Conservation (phyloP, 1,140 invertebrate genomes). For the Platorchestia sp. region DNA sequence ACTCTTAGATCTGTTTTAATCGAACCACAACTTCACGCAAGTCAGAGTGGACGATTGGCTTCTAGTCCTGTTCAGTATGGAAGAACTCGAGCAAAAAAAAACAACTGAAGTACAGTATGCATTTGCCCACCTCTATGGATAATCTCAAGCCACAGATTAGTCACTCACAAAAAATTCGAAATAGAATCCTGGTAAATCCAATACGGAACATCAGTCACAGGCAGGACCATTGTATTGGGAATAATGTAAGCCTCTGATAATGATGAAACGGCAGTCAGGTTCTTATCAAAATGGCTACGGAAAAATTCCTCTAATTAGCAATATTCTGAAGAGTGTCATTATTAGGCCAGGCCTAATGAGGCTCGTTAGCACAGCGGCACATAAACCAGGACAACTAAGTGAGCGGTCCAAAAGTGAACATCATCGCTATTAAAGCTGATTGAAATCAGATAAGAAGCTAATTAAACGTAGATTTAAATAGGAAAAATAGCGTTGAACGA, state of each 20-base stretch:
- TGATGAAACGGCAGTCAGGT: background rate
- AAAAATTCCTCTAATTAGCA: constrained; percentile 3
- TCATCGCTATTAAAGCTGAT: background rate
- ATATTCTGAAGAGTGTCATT: background rate
- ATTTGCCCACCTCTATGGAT: background rate
- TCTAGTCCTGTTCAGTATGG: background rate
- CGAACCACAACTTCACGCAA: too few species aligned
- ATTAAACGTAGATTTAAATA: background rate
- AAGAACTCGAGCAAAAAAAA: background rate
- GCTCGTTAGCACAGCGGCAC: constrained; percentile 3
- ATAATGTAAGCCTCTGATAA: background rate
- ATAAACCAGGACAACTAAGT: background rate
- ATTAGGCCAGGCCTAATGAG: background rate
- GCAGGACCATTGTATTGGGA: background rate
- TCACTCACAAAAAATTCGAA: background rate
- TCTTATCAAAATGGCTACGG: background rate
- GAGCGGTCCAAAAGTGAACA: background rate
- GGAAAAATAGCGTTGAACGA: background rate
- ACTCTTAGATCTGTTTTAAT: too few species aligned
- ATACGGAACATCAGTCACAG: background rate
- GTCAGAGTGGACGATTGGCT: background rate
- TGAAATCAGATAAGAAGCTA: background rate
- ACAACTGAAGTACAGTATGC: background rate
- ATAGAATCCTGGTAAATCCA: background rate
- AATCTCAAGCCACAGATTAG: background rate